Conservation (phyloP, 2,888 invertebrate species). For the Sesia apiformis region DNA sequence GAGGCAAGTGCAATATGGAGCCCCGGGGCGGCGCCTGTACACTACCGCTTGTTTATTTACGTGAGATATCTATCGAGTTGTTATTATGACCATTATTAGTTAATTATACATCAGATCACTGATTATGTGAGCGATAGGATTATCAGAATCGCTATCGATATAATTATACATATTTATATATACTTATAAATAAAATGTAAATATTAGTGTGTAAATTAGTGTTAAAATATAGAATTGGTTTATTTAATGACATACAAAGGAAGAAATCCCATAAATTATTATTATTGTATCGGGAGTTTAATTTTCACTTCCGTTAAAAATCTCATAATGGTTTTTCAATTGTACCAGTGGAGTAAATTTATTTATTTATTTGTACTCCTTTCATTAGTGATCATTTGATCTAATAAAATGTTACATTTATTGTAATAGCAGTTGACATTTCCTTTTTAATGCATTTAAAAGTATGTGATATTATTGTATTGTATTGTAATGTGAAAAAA, state of each 20-base stretch:
- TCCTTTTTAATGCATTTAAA: slow-evolving; percentile 68
- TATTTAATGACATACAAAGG: slow-evolving; percentile 71
- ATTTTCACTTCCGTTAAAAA: slow-evolving; percentile 70
- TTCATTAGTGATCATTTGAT: slow-evolving; percentile 39
- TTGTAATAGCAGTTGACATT: slow-evolving; percentile 47
- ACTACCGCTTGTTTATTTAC: slow-evolving; percentile 72
- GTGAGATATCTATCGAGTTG: slow-evolving; percentile 72
- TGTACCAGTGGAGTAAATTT: slow-evolving; percentile 66
- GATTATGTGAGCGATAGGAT: slow-evolving; percentile 66
- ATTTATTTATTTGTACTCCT: slow-evolving; percentile 63
- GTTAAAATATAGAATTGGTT: slow-evolving; percentile 73
- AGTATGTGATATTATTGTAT: slow-evolving; percentile 69
- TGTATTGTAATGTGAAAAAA: slow-evolving; percentile 63
- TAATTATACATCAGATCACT: slow-evolving; percentile 71
- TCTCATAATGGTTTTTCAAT: slow-evolving; percentile 71
- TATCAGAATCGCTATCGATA: slow-evolving; percentile 66
- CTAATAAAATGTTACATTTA: slow-evolving; percentile 18
- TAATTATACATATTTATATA: slow-evolving; percentile 75
- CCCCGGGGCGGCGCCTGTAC: slow-evolving; percentile 42
- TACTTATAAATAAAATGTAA: slow-evolving; percentile 73
- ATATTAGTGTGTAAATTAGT: slow-evolving; percentile 71
- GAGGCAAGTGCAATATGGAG: slow-evolving; percentile 63
- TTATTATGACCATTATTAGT: slow-evolving; percentile 74
- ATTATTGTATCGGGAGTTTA: slow-evolving; percentile 70
- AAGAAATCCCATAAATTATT: slow-evolving; percentile 72